These are phyloP conservation scores for Dysmachus trigonus DNA, from an alignment of 2,888 invertebrate species.

Conservation along the genomic window DNA sequence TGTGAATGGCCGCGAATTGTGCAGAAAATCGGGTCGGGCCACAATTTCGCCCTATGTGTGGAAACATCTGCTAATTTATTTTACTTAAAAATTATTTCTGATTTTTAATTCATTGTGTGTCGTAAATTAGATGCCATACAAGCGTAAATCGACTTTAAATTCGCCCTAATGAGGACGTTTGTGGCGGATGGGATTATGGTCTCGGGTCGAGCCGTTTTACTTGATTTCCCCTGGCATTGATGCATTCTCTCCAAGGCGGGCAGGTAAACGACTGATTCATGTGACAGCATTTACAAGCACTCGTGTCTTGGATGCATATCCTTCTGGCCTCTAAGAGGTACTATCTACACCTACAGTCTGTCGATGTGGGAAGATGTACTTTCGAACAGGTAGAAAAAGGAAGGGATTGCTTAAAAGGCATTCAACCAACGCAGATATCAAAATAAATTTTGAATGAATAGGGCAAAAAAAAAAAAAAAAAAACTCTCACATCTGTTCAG, in stretches of 20 bases:
- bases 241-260: background rate
- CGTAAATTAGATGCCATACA: conserved; percentile 33
- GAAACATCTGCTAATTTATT: conserved; percentile 40
- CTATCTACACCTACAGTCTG: background rate
- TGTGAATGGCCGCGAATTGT: conserved; percentile 28
- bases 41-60: conserved; percentile 1
- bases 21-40: conserved; percentile 36
- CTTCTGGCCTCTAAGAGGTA: background rate
- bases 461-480: background rate
- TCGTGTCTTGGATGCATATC: background rate
- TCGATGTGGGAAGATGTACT: background rate
- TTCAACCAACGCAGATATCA: background rate
- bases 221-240: background rate
- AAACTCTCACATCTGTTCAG: background rate
- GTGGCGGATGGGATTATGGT: background rate
- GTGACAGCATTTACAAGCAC: background rate
- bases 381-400: background rate
- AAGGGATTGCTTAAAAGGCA: background rate
- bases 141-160: conserved; percentile 29
- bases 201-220: background rate
- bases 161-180: conserved; percentile 31
- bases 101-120: background rate
- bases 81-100: conserved; percentile 38
- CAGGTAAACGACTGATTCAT: background rate
- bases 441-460: background rate